Evolutionary conservation across 2,113 vertebrate species (phyloP), one percentile per base, ranked within the genome.

Genomic region (Amphiprion percula): DNA sequence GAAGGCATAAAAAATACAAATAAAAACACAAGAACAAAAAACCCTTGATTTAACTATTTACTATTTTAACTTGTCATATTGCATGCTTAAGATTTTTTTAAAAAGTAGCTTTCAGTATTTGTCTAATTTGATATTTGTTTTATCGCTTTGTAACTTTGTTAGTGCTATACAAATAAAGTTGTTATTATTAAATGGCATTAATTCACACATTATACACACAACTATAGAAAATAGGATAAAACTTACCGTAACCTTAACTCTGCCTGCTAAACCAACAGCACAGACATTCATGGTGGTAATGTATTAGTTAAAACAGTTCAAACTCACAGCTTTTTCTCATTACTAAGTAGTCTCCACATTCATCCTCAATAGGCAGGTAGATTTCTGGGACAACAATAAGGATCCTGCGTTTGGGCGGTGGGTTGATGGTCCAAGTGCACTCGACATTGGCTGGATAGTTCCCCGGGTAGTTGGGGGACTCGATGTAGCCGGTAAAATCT

Each of bases 311-410:
- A 62, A 39, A 30, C 30, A 65, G 37, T 17, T 54, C 58, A 90
- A 79, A 97, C 97, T 95, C 90, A 99, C 98, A 94, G 88, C 97
- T 99, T 93, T 99, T 99, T 65, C 98, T 93, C 98, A 99, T 99
- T 80, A 99, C 98, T 88, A 99, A 88, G 89, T 96, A 99, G 93
- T 99, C 98, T 73, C 98, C 98, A 63, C 98, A 99, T 88, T 99
- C 97, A 0, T 99, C 98, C 79, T 99, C 98, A 74, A 99, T 97
- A 6, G 98, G 98, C 54, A 99, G 94, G 88, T 95, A 99, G 93
- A 99, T 99, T 92, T 99, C 98, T 7, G 98, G 98, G 56, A 99
- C 98, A 30, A 99, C 96, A 0, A 99, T 97, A 5, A 99, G 94
- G 90, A 99, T 99, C 54, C 97, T 96, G 65, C 98, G 97, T 87